phyloP scores from a whole-genome alignment of 2,888 invertebrate species.

The Eupithecia centaureata region DNA sequence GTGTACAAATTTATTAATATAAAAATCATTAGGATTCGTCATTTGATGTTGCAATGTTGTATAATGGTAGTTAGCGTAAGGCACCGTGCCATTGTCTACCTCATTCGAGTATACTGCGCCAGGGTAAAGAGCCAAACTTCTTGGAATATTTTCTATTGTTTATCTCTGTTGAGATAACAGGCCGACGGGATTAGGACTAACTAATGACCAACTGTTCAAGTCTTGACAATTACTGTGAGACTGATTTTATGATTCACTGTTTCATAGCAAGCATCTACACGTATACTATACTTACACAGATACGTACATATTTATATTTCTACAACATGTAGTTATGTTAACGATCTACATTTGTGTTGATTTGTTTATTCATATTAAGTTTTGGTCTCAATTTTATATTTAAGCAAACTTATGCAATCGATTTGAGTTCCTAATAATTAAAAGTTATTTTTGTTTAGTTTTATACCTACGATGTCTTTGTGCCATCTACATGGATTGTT shows the following conservation, averaged over 20 bases:
- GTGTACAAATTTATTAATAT: conserved; percentile 79
- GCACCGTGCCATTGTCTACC: conserved; percentile 78
- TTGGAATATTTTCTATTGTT: conserved; percentile 73
- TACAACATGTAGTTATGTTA: not conserved
- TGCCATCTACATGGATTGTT: conserved; percentile 53
- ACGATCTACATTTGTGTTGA: not conserved
- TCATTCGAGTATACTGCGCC: conserved; percentile 68
- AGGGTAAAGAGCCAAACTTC: conserved; percentile 80
- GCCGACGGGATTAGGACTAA: conserved; percentile 48
- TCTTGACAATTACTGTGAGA: conserved; percentile 63
- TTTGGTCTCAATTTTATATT: conserved; percentile 33
- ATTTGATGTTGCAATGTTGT: conserved; percentile 80
- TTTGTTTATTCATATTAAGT: conserved; percentile 14
- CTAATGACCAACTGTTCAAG: conserved; percentile 47
- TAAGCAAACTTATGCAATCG: conserved; percentile 62
- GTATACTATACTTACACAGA: not conserved
- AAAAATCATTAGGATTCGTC: conserved; percentile 71
- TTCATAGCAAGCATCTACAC: not conserved
- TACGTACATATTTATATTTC: not conserved
- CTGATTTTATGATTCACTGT: conserved; percentile 62
- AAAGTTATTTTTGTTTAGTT: conserved; percentile 62
- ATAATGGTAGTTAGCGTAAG: conserved; percentile 73
- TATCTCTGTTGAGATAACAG: conserved; percentile 62
- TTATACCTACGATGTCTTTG: conserved; percentile 58
- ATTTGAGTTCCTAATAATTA: conserved; percentile 80